Conservation (phyloP, 1,140 invertebrate genomes). For the Megalopta genalis region DNA sequence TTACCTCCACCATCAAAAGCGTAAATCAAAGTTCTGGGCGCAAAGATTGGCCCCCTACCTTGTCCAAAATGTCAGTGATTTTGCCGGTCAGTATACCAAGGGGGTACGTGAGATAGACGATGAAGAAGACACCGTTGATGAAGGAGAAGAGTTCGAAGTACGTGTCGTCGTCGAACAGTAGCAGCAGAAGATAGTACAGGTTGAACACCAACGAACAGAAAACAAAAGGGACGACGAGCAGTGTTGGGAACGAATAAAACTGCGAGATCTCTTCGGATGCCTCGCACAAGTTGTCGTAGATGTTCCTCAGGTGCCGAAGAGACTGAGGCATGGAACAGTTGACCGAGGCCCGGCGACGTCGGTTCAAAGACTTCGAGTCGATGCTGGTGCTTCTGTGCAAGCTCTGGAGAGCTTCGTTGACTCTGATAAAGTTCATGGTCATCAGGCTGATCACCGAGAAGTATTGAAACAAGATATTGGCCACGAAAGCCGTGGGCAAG, state of each 20-base stretch:
- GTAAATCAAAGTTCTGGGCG: too few species aligned
- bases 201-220: conserved; percentile 52
- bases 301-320: conserved; percentile 19
- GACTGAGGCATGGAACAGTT: conserved; percentile 5
- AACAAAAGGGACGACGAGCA: conserved; percentile 33
- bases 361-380: neutral
- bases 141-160: neutral
- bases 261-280: conserved; percentile 38
- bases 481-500: conserved; percentile 1
- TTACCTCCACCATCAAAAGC: too few species aligned
- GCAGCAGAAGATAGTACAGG: conserved; percentile 53
- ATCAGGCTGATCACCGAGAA: conserved; percentile 20
- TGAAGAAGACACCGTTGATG: conserved; percentile 36
- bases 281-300: conserved; percentile 39
- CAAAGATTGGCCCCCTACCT: conserved; percentile 59
- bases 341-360: conserved; percentile 16
- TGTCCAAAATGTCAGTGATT: conserved; percentile 35
- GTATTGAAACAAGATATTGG: conserved; percentile 44
- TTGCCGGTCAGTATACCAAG: conserved; percentile 49
- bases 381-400: neutral
- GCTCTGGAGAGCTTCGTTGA: conserved; percentile 26
- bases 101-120: conserved; percentile 37
- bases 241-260: conserved; percentile 49
- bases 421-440: neutral
- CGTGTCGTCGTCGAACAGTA: conserved; percentile 23